phyloP scores from a whole-genome alignment of 2,113 vertebrate species.

The Cyprinodon tularosa region DNA sequence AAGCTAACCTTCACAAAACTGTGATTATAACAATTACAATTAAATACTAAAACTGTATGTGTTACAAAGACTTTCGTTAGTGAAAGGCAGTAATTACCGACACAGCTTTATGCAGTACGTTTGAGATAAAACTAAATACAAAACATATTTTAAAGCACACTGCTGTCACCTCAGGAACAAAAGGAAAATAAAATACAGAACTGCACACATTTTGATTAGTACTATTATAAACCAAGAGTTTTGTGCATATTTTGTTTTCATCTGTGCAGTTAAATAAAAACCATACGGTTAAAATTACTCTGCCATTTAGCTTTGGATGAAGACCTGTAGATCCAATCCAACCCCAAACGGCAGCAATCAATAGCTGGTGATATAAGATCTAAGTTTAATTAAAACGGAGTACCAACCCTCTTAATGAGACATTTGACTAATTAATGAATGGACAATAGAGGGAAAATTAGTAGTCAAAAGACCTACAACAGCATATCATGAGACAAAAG shows the following conservation, averaged over 20 bases:
- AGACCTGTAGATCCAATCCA: conserved; percentile 17
- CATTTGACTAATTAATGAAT: conserved; percentile 34
- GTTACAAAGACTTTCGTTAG: neutral
- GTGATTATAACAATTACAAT: neutral
- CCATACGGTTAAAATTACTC: neutral
- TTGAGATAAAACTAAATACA: neutral
- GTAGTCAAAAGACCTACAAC: conserved; percentile 21
- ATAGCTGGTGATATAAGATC: conserved; percentile 35
- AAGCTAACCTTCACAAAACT: neutral
- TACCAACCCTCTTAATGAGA: neutral
- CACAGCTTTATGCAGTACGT: neutral
- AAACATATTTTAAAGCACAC: neutral
- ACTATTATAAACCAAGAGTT: neutral
- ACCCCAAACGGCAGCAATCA: conserved; percentile 35
- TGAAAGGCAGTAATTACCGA: neutral
- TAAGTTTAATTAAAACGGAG: conserved; percentile 38
- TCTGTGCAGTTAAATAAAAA: neutral
- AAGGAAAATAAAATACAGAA: neutral
- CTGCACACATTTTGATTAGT: neutral
- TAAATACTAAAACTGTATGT: neutral
- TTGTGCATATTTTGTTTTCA: neutral
- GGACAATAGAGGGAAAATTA: conserved; percentile 19
- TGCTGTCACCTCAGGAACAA: neutral
- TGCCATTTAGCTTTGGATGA: conserved; percentile 6
- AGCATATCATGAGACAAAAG: conserved; percentile 34